phyloP scores from a whole-genome alignment of 2,797 vertebrate genomes.

The Halcyon leucocephala region DNA sequence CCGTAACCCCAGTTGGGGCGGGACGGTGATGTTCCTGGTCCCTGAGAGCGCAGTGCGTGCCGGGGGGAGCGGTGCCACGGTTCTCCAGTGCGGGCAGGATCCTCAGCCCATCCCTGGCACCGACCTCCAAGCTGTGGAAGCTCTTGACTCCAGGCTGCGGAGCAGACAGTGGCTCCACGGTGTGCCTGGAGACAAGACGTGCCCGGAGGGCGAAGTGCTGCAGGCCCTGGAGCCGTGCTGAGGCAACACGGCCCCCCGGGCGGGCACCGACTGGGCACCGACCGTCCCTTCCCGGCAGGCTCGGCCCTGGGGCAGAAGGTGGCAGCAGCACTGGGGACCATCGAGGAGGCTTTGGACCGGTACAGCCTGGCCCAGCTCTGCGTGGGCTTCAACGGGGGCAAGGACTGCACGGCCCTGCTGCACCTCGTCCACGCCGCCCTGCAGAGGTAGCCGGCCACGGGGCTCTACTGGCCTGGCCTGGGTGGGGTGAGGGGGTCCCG shows the following conservation, averaged over 20 bases:
- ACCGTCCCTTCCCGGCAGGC: conserved; percentile 73
- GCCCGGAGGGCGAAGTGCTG: rapidly evolving
- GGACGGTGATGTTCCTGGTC: rapidly evolving
- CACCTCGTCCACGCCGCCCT: conserved; percentile 91
- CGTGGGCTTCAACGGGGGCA: conserved; percentile 95
- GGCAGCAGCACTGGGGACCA: conserved; percentile 82
- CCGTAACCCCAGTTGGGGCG: not conserved
- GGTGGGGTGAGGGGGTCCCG: not conserved
- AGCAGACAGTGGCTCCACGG: rapidly evolving
- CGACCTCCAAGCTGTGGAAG: rapidly evolving
- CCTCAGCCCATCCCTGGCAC: not conserved
- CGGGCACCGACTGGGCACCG: not conserved
- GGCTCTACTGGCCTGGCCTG: not conserved
- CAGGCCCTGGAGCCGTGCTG: not conserved
- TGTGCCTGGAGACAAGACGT: not conserved
- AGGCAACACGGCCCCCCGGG: not conserved
- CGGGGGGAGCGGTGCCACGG: not conserved
- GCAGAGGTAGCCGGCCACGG: conserved; percentile 79
- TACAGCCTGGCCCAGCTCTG: conserved; percentile 87
- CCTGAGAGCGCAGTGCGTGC: rapidly evolving
- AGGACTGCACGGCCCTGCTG: conserved; percentile 95
- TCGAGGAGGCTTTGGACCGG: conserved; percentile 86
- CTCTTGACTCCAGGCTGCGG: not conserved
- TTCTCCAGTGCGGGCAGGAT: not conserved
- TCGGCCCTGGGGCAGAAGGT: conserved; percentile 88